phyloP scores from a whole-genome alignment of 2,888 invertebrate genomes.

The Amphiduros pacificus region DNA sequence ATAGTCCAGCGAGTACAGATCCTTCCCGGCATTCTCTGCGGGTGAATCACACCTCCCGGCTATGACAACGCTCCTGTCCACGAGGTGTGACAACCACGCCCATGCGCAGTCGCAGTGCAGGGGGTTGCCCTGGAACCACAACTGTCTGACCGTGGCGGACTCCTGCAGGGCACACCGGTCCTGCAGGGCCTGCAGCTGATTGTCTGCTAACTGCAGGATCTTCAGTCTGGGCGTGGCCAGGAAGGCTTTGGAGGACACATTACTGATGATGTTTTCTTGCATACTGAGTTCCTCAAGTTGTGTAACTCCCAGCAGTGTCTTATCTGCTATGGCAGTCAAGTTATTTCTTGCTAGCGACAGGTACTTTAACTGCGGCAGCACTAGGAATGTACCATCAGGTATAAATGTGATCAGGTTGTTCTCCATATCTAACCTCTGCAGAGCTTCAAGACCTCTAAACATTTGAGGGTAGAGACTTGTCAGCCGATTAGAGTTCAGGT shows the following conservation, averaged over 20 bases:
- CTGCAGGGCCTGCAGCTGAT: slow-evolving; percentile 12
- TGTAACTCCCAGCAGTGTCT: slow-evolving; percentile 19
- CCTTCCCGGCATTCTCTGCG: not conserved
- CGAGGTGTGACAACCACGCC: slow-evolving; percentile 15
- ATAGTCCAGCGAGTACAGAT: slow-evolving; percentile 1
- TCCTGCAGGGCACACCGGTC: slow-evolving; percentile 13
- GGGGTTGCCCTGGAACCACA: slow-evolving; percentile 23
- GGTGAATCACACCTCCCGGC: slow-evolving; percentile 4
- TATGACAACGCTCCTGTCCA: not conserved
- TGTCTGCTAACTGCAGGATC: slow-evolving; percentile 14
- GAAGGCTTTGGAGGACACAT: slow-evolving; percentile 22
- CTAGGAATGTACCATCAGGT: slow-evolving; percentile 17
- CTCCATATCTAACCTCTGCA: slow-evolving; percentile 23
- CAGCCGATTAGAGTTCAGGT: slow-evolving; percentile 24
- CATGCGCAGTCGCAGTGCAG: slow-evolving; percentile 23
- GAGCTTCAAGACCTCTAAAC: slow-evolving; percentile 27
- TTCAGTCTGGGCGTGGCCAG: slow-evolving; percentile 12
- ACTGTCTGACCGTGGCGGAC: slow-evolving; percentile 5
- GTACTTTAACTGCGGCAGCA: slow-evolving; percentile 16
- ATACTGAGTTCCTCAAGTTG: slow-evolving; percentile 17
- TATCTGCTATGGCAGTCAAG: slow-evolving; percentile 15
- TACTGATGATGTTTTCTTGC: slow-evolving; percentile 16
- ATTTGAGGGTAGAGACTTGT: slow-evolving; percentile 6
- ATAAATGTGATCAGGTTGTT: slow-evolving; percentile 22
- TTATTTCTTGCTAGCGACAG: slow-evolving; percentile 24